Base-by-base conservation (phyloP, 1,140 invertebrate species). In the Homalodisca vitripennis region DNA sequence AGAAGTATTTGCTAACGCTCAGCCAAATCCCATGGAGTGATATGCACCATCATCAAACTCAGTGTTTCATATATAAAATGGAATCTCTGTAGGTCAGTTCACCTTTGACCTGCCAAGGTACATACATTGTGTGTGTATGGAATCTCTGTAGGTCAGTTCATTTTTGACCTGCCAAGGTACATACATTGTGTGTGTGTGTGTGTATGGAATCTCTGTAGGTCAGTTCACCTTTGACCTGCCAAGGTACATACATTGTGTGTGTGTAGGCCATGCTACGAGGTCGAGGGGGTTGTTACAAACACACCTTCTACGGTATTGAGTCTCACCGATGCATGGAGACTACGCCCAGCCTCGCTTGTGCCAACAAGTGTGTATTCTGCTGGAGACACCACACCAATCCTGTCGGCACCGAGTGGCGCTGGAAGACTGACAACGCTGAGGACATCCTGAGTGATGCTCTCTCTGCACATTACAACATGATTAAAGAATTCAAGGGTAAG, bases 311-410 rank as follows among this genome's bases (percentile, higher is more conserved):
- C 77, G 87, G 87, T 2, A 88, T 88, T 69, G 85, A 86, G 71
- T 85, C 82, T 73, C 86, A 88, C 73, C 79, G 84, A 27, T 88
- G 87, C 70, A 87, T 88, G 85, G 86, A 88, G 75, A 81, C 85
- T 1, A 88, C 87, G n/a, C 86, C 86, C 0, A 85, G 83, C 75
- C 74, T 87, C 17, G 87, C 87, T 1, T 88, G 87, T 81, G 87
- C 87, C 27, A 88, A 88, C 73, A 88, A 88, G 79, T 88, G 87
- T 79, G 86, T 88, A 13, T 88, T 88, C 76, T 88, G 87, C 75
- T 88, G 87, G 87, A 79, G 86, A 68, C 86, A 88, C 78, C 86
- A 88, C 74, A 84, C 85, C n/a, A 88, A 88, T 78, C 87, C 87
- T 24, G 87, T 88, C 2, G 87, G 87, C n/a, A 88, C 87, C 47